Base-by-base conservation (phyloP, 2,113 vertebrate genomes). In the Catagonus wagneri region DNA sequence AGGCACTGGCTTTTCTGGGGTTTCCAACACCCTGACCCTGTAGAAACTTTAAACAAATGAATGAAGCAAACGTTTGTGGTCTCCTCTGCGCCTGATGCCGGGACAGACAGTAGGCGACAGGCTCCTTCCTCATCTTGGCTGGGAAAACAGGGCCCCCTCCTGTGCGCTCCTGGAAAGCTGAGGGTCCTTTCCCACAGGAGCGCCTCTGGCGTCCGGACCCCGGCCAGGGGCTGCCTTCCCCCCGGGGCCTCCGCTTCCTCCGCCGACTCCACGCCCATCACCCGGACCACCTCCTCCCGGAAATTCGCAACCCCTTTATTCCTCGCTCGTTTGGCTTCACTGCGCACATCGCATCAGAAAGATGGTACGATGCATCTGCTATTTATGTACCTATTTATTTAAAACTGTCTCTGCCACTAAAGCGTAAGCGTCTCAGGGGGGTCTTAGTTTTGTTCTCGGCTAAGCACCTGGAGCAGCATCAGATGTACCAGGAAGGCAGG, bases 181-280 rank as follows among this genome's bases (percentile, higher is more conserved):
- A 17, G 23, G 7, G 34, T 4, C 22, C 63, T 44, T 6, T 56
- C 61, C 9, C 61, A 4, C 2, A 2, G 50, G n/a, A 2, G 14
- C 15, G 2, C 12, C 22, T 23, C 16, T 60, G 20, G 60, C 10
- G 23, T 8, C 44, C n/a, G n/a, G n/a, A n/a, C n/a, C n/a, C n/a
- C n/a, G n/a, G n/a, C n/a, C n/a, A n/a, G n/a, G n/a, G n/a, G n/a
- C n/a, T 8, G 44, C 44, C 8, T 44, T 44, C 8, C 44, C 8
- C 44, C n/a, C 44, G 44, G 44, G 44, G 44, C 44, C 4, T 44
- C 44, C 5, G 5, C 44, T 44, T 8, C 11, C 52, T 23, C 36
- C 32, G 65, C 4, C 1, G 1, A 14, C 1, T n/a, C 4, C 58
- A 3, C 0, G 1, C 2, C 25, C 3, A 2, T 36, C 23, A 12